Evolutionary conservation across 2,888 invertebrate genomes (phyloP), one percentile per base, ranked within the genome.

Genomic region (Stegana nigrithorax): DNA sequence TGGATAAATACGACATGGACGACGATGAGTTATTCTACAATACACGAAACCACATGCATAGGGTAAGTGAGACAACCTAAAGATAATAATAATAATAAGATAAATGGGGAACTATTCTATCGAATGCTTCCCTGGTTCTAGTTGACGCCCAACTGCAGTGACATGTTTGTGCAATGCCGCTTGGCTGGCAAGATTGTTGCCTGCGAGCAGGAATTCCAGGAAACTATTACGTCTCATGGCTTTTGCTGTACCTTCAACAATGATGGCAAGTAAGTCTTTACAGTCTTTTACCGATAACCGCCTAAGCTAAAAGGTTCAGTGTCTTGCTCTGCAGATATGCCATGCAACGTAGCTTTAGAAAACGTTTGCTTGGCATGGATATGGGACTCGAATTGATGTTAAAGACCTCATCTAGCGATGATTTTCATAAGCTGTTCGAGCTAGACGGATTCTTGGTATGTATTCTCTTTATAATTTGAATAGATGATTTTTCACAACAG

Each of bases 391-490:
- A 80, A 1, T 77, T 91, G 0, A 69, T 88, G 0, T 55, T 91
- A 4, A 87, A 89, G 53, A 86, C 89, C 0, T 73, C 87, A 64
- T 51, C 86, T 0, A 85, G 88, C 0, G 91, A 91, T 80, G 89
- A 89, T 68, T 87, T 87, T 25, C 89, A 87, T 67, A 85, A 87
- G 0, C 66, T 88, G 0, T 75, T 84, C n/a, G 81, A 84, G 17
- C 78, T 85, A 4, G 67, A 75, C 1, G 91, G 91, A 1, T 88
- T 89, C 78, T 87, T 88, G 73, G 90, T 89, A 82, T 84, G 85
- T 67, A n/a, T 45, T 7, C 21, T n/a, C n/a, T n/a, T n/a, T n/a
- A n/a, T n/a, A n/a, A n/a, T n/a, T n/a, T n/a, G n/a, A n/a, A n/a
- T n/a, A n/a, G n/a, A n/a, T n/a, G n/a, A n/a, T n/a, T n/a, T 44